Percentiles rank a stretch among this genome's conserved stretches.
These are phyloP conservation scores for Microctonus hyperodae DNA, from an alignment of 2,888 invertebrate species.

Conservation along the genomic window DNA sequence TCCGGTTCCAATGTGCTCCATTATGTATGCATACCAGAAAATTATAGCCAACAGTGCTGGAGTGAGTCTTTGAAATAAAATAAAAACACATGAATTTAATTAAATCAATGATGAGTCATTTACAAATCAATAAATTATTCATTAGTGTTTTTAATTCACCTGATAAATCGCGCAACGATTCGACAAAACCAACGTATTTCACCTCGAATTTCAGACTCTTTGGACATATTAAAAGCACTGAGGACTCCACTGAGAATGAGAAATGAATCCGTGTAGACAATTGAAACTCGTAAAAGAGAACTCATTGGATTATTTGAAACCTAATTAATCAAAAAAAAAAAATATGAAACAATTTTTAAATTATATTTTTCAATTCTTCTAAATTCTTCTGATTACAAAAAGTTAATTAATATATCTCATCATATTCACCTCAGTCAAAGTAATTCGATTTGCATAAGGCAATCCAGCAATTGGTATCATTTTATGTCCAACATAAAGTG, in stretches of 20 bases:
- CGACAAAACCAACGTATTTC: constrained; percentile 68
- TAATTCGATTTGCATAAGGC: constrained; percentile 71
- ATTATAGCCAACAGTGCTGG: constrained; percentile 71
- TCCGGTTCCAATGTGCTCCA: constrained; percentile 71
- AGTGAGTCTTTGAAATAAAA: too few relatives aligned
- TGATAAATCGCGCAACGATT: constrained; percentile 69
- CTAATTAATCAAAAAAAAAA: constrained; percentile 53
- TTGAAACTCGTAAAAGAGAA: constrained; percentile 70
- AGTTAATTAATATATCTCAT: background rate
- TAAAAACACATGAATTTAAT: background rate
- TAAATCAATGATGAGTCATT: background rate
- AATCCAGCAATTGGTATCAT: constrained; percentile 70
- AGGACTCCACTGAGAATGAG: constrained; percentile 73
- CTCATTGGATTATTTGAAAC: constrained; percentile 68
- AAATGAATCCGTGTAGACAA: constrained; percentile 74
- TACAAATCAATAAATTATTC: background rate
- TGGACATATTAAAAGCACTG: constrained; percentile 69
- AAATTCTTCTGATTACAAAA: constrained; percentile 5
- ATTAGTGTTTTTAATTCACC: constrained; percentile 59
- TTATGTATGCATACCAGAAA: constrained; percentile 73
- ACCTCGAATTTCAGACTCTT: constrained; percentile 66
- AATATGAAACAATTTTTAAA: too few relatives aligned
- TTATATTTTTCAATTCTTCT: background rate
- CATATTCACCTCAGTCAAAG: constrained; percentile 67
- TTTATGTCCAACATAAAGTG: constrained; percentile 73